phyloP scores from a whole-genome alignment of 2,888 invertebrate species.

The Axea sp. region DNA sequence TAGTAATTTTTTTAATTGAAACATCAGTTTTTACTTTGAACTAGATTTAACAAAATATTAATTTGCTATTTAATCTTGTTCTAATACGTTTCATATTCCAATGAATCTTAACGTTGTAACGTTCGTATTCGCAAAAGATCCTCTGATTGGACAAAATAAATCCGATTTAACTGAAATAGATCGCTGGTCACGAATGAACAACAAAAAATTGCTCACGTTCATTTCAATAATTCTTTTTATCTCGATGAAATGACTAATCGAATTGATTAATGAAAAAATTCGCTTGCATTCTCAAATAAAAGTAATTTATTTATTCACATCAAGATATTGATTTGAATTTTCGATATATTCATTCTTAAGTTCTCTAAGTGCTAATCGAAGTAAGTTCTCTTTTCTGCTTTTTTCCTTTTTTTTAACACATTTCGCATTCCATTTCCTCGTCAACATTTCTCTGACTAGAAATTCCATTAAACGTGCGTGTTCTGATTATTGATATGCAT shows the following conservation, averaged over 20 bases:
- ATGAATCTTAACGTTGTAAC: too few species aligned
- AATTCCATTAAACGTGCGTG: constrained; percentile 51
- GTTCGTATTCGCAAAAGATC: constrained; percentile 1
- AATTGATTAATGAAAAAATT: too few species aligned
- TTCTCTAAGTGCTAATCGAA: constrained; percentile 46
- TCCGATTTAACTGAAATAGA: not conserved
- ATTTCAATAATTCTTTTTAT: too few species aligned
- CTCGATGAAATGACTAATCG: too few species aligned
- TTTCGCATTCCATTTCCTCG: constrained; percentile 47
- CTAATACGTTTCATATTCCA: too few species aligned
- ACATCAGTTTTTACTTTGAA: too few species aligned
- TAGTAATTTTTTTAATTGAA: too few species aligned
- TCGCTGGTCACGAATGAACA: not conserved
- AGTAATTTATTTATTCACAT: constrained; percentile 21
- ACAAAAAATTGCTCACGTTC: too few species aligned
- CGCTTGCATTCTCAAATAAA: not conserved
- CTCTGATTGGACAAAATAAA: constrained; percentile 13
- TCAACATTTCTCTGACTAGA: constrained; percentile 45
- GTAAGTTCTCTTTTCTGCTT: constrained; percentile 27
- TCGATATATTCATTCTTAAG: constrained; percentile 4
- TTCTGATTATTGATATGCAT: constrained; percentile 27
- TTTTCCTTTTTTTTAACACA: constrained; percentile 30
- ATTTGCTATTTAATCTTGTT: too few species aligned
- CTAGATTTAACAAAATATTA: too few species aligned
- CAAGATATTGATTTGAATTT: constrained; percentile 7